Conservation (phyloP, 2,113 vertebrate species). For the Propithecus coquereli region DNA sequence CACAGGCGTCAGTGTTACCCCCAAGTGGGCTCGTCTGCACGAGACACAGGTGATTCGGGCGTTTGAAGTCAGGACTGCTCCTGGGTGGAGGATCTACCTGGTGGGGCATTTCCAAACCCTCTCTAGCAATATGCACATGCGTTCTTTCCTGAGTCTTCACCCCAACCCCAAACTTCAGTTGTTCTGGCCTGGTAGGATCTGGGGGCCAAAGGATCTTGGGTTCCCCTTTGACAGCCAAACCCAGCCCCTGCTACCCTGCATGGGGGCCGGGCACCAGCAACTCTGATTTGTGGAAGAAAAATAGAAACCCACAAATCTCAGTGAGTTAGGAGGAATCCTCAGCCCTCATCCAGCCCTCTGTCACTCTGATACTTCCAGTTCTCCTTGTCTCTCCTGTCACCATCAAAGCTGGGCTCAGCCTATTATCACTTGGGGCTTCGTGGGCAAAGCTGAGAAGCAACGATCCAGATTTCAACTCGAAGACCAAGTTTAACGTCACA, state of each 20-base stretch:
- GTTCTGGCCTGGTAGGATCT: neutral
- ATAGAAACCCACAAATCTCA: neutral
- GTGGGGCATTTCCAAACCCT: neutral
- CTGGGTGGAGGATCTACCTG: neutral
- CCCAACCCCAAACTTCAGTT: neutral
- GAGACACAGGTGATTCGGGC: neutral
- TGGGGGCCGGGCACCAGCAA: slow-evolving; percentile 79
- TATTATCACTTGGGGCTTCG: neutral
- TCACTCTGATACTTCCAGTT: slow-evolving; percentile 36
- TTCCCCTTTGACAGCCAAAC: neutral
- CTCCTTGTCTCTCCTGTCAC: slow-evolving; percentile 43
- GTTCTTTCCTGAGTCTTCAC: neutral
- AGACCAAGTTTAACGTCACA: neutral
- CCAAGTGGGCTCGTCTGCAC: neutral
- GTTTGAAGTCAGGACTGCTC: neutral
- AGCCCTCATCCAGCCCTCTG: slow-evolving; percentile 33
- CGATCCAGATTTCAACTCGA: neutral
- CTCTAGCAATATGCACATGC: neutral
- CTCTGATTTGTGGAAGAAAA: slow-evolving; percentile 46
- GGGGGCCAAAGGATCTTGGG: neutral
- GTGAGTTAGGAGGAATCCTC: neutral
- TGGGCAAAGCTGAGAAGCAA: neutral
- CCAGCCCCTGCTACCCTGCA: slow-evolving; percentile 45
- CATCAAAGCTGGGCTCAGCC: neutral
- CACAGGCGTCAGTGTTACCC: neutral